Evolutionary conservation across 1,140 invertebrate genomes (phyloP).

Genomic region (Frieseomelitta varia): DNA sequence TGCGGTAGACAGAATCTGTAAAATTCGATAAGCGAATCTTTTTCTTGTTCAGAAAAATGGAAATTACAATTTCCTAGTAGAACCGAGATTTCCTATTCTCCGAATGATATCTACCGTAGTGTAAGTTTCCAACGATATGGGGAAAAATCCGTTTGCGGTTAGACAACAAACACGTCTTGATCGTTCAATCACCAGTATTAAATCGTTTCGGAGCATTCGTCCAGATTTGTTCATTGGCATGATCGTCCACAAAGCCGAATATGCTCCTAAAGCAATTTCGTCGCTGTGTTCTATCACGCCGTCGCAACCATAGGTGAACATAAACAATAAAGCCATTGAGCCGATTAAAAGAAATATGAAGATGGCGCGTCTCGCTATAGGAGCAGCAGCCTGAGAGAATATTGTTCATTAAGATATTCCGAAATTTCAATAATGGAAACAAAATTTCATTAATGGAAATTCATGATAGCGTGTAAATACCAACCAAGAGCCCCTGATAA

Average conservation of each 20-base stretch:
- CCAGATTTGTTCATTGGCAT: constrained; percentile 19
- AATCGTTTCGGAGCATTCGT: constrained; percentile 21
- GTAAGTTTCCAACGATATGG: constrained; percentile 59
- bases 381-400: no score
- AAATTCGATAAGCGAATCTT: no score
- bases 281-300: constrained; percentile 36
- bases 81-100: not conserved
- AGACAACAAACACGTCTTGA: constrained; percentile 53
- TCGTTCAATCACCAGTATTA: constrained; percentile 49
- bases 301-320: constrained; percentile 53
- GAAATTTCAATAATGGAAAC: not conserved
- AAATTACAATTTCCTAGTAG: not conserved
- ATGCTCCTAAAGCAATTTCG: not conserved
- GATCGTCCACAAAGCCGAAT: constrained; percentile 1
- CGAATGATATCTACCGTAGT: constrained; percentile 20
- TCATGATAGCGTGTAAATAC: not conserved
- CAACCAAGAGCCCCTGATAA: constrained; percentile 47
- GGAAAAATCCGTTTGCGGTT: constrained; percentile 53
- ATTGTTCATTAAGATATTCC: not conserved
- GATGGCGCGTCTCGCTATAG: not conserved
- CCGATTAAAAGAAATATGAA: constrained; percentile 11
- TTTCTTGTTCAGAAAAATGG: no score
- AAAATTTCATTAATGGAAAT: not conserved
- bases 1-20: no score
- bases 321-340: constrained; percentile 17